phyloP scores from a whole-genome alignment of 2,888 invertebrate genomes.

The Eugnorisma glareosa region DNA sequence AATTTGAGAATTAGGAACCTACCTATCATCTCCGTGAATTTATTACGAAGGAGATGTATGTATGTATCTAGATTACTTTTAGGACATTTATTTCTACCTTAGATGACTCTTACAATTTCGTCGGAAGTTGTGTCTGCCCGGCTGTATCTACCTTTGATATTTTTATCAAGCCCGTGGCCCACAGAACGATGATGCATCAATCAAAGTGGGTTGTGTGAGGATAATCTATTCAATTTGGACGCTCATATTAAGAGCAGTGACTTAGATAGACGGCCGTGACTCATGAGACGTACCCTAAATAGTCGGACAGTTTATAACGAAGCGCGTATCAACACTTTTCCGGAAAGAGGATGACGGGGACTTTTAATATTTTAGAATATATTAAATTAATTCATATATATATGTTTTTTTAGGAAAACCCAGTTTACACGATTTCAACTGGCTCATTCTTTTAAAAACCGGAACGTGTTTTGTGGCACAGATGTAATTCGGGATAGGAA shows the following conservation, averaged over 20 bases:
- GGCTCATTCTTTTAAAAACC: conserved; percentile 35
- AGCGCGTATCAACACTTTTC: conserved; percentile 41
- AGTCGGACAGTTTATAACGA: conserved; percentile 50
- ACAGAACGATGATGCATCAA: conserved; percentile 57
- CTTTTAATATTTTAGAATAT: conserved; percentile 34
- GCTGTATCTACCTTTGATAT: conserved; percentile 13
- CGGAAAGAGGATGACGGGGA: conserved; percentile 39
- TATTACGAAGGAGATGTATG: not conserved
- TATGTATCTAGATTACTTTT: not conserved
- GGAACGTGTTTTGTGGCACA: not conserved
- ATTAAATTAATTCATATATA: conserved; percentile 12
- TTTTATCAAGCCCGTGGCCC: conserved; percentile 15
- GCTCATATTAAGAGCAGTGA: conserved; percentile 41
- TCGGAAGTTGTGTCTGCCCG: conserved; percentile 23
- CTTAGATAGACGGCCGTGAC: conserved; percentile 50
- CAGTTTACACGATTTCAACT: conserved; percentile 36
- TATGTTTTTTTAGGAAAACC: conserved; percentile 31
- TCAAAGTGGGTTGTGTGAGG: conserved; percentile 42
- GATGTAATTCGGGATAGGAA: not conserved
- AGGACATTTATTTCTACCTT: not conserved
- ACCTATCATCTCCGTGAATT: not conserved
- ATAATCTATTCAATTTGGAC: conserved; percentile 60
- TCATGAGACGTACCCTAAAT: conserved; percentile 61
- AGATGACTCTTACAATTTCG: conserved; percentile 31
- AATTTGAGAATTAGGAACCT: not conserved